Conservation (phyloP, 2,797 vertebrate species). For the Poeciliopsis turneri region DNA sequence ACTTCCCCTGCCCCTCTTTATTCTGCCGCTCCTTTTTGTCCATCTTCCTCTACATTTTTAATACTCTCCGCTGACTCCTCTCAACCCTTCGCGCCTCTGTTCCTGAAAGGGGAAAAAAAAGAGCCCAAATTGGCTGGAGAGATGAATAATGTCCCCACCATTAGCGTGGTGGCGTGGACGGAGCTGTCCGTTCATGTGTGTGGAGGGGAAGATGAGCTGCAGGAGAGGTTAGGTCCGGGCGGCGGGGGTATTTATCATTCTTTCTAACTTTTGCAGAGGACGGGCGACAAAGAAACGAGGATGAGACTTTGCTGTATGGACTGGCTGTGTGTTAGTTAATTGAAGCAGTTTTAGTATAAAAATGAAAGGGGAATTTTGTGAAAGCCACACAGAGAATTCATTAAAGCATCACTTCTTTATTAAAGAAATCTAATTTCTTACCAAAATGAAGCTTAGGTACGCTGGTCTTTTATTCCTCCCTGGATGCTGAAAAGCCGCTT, state of each 20-base stretch:
- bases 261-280: slow-evolving; percentile 53
- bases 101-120: slow-evolving; percentile 78
- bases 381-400: slow-evolving; percentile 1
- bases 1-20: slow-evolving; percentile 63
- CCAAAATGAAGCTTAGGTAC: slow-evolving; percentile 27
- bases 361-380: background rate
- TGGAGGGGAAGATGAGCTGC: slow-evolving; percentile 64
- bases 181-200: slow-evolving; percentile 85
- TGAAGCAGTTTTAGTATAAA: background rate
- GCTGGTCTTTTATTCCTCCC: slow-evolving; percentile 22
- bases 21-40: slow-evolving; percentile 67
- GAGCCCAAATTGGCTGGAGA: slow-evolving; percentile 86
- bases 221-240: slow-evolving; percentile 60
- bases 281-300: slow-evolving; percentile 7
- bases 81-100: slow-evolving; percentile 71
- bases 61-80: slow-evolving; percentile 78
- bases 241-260: slow-evolving; percentile 29
- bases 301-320: slow-evolving; percentile 15
- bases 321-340: background rate
- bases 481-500: slow-evolving; percentile 1
- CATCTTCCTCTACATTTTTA: slow-evolving; percentile 85
- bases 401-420: slow-evolving; percentile 22
- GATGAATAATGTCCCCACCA: slow-evolving; percentile 89
- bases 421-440: slow-evolving; percentile 31
- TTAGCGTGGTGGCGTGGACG: slow-evolving; percentile 81